These are phyloP conservation scores for Thereva unica DNA, from an alignment of 2,888 invertebrate genomes.

Conservation along the genomic window DNA sequence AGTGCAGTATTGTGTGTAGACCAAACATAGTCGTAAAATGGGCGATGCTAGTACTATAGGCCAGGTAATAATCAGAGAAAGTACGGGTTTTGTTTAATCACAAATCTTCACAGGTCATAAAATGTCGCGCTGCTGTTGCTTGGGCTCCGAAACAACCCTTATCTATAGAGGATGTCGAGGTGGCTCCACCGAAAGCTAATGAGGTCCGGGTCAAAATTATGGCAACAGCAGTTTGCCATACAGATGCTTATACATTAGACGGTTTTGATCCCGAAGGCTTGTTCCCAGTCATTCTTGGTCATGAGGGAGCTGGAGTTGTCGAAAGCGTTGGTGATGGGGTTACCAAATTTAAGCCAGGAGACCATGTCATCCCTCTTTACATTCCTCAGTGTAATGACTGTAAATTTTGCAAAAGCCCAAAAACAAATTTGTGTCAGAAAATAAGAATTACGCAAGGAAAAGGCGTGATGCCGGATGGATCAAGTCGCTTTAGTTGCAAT, in stretches of 20 bases:
- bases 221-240: slow-evolving; percentile 86
- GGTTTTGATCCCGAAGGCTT: slow-evolving; percentile 89
- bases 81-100: not conserved
- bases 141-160: slow-evolving; percentile 93
- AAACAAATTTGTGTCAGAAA: slow-evolving; percentile 96
- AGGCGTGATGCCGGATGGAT: slow-evolving; percentile 92
- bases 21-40: too few relatives aligned
- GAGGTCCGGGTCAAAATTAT: slow-evolving; percentile 85
- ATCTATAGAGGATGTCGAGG: slow-evolving; percentile 87
- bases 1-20: too few relatives aligned
- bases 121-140: slow-evolving; percentile 93
- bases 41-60: not conserved
- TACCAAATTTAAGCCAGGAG: slow-evolving; percentile 82
- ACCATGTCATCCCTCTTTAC: slow-evolving; percentile 96
- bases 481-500: slow-evolving; percentile 70
- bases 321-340: slow-evolving; percentile 95
- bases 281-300: slow-evolving; percentile 92
- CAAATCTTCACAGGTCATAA: slow-evolving; percentile 69
- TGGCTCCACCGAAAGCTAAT: slow-evolving; percentile 89
- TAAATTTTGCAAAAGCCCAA: slow-evolving; percentile 92
- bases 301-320: slow-evolving; percentile 96
- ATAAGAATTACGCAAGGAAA: slow-evolving; percentile 84
- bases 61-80: slow-evolving; percentile 2
- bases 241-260: slow-evolving; percentile 86
- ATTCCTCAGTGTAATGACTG: slow-evolving; percentile 96